These are phyloP conservation scores for Diaperis boleti DNA, from an alignment of 2,888 invertebrate species.

Conservation along the genomic window DNA sequence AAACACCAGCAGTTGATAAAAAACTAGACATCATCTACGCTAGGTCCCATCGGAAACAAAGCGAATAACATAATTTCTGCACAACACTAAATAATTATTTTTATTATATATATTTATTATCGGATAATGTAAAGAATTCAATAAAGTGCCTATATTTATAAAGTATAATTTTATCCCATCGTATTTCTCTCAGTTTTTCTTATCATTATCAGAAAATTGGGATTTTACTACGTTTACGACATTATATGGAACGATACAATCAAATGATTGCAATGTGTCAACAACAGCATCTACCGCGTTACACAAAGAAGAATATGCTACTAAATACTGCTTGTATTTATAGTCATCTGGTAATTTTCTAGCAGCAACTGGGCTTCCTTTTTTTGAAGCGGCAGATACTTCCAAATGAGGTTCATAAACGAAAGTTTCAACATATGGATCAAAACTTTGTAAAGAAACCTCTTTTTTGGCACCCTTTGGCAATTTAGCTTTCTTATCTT, in stretches of 20 bases:
- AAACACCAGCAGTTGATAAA: conserved; percentile 58
- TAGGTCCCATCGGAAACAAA: conserved; percentile 58
- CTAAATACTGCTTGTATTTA: conserved; percentile 22
- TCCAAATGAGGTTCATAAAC: too few relatives aligned
- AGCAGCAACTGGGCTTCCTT: background rate
- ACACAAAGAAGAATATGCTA: conserved; percentile 27
- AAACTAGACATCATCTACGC: conserved; percentile 63
- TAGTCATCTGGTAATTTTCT: conserved; percentile 2
- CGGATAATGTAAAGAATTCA: background rate
- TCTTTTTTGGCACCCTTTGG: conserved; percentile 9
- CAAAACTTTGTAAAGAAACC: conserved; percentile 16
- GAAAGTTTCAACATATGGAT: conserved; percentile 29
- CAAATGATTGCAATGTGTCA: conserved; percentile 21
- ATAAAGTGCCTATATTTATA: background rate
- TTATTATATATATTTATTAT: background rate
- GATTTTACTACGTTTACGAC: conserved; percentile 1
- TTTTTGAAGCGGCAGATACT: background rate
- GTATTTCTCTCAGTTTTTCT: background rate
- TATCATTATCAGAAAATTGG: background rate
- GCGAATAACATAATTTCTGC: conserved; percentile 12
- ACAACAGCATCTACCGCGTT: conserved; percentile 32
- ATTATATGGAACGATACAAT: conserved; percentile 8
- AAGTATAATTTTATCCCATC: background rate
- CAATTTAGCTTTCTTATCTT: conserved; percentile 14
- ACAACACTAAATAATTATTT: background rate